Base-by-base conservation (phyloP, 2,113 vertebrate species). In the Pyrgilauda ruficollis region DNA sequence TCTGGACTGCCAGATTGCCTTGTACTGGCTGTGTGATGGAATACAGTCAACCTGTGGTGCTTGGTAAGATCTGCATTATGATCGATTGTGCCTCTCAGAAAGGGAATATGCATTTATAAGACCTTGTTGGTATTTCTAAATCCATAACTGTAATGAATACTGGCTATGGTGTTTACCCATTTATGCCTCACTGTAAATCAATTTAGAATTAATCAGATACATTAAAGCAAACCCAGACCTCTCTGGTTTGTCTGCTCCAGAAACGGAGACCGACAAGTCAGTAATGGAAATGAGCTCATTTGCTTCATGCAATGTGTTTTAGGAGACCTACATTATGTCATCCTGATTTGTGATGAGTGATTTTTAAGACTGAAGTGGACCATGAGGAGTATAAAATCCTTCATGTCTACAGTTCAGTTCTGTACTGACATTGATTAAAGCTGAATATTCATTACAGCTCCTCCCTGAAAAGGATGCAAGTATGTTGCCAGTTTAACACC, bases 11-110 rank as follows among this genome's bases (percentile, higher is more conserved):
- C 46, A 2, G 1, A 11, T 68, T 37, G 46, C 8, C 1, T n/a
- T 39, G 7, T 39, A 1, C 8, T 37, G 19, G 9, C 10, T 53
- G 4, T 49, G 53, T 31, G 69, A 43, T 17, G 31, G 43, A 43
- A 31, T 33, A 8, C 4, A 23, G 24, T 10, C n/a, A 39, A 7
- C 31, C 7, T 39, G 1, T 8, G 58, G 23, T 2, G 2, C 28
- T 64, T 59, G 6, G 3, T 41, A 23, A 79, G 33, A 20, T 20
- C 39, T 88, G 26, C 9, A 15, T 82, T 17, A 0, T 37, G 26
- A 20, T 10, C 46, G 28, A 23, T 7, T 13, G 10, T 49, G 8
- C 6, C n/a, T 35, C 53, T 87, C 17, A 7, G 50, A 43, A 68
- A 61, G 13, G 66, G 67, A 73, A 73, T 4, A 6, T 1, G 8